Evolutionary conservation across 2,113 vertebrate genomes (phyloP).

Genomic region (Tychaedon coryphoeus): DNA sequence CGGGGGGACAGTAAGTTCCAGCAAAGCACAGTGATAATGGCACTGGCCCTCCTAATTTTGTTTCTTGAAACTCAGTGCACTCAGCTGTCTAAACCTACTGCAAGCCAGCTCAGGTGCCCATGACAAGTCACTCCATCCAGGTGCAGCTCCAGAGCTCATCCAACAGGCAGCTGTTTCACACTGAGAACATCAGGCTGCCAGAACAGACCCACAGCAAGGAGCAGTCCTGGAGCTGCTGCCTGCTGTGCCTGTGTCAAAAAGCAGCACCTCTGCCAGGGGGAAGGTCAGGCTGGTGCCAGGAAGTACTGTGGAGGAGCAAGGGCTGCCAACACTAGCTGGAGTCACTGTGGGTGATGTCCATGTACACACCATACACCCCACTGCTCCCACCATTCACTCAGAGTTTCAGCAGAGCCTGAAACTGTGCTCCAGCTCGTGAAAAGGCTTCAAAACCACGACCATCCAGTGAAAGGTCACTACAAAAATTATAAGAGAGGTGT

Average conservation of each 20-base stretch:
- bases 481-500: neutral
- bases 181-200: neutral
- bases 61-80: neutral
- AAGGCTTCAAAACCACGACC: neutral
- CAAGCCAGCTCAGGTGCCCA: neutral
- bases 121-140: neutral
- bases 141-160: neutral
- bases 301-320: neutral
- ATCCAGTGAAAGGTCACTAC: neutral
- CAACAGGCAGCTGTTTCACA: neutral
- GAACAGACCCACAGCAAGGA: neutral
- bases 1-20: neutral
- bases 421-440: neutral
- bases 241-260: fast-evolving
- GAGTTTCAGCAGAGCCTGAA: neutral
- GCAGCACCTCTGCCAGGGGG: neutral
- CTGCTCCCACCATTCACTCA: neutral
- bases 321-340: neutral
- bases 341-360: too few relatives aligned
- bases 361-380: fast-evolving
- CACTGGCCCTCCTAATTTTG: neutral
- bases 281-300: neutral
- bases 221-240: neutral
- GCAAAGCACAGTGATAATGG: fast-evolving
- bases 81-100: neutral